These are phyloP conservation scores for Anhinga anhinga DNA, from an alignment of 2,113 vertebrate species.

Conservation along the genomic window DNA sequence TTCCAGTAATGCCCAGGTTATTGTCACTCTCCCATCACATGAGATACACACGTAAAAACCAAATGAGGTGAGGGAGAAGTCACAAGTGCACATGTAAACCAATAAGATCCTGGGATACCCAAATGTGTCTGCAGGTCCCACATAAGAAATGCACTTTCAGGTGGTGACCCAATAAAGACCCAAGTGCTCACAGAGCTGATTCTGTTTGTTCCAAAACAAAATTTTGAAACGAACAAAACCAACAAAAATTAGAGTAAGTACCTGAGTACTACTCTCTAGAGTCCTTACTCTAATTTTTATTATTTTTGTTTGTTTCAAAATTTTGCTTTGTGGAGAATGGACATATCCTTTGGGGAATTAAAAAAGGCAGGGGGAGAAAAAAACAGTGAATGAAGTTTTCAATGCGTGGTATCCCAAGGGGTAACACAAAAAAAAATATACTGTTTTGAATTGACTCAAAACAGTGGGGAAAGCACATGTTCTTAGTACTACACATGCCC, in stretches of 20 bases:
- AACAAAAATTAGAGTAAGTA: too few relatives aligned
- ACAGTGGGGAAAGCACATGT: not conserved
- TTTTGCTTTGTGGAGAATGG: not conserved
- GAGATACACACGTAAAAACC: not conserved
- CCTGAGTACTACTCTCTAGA: too few relatives aligned
- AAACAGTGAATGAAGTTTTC: not conserved
- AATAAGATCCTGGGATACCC: accelerated
- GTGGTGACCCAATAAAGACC: not conserved
- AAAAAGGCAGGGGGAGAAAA: accelerated
- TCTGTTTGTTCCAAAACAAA: not conserved
- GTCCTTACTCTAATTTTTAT: not conserved
- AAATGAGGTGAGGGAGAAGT: not conserved
- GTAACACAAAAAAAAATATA: not conserved
- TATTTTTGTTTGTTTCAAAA: not conserved
- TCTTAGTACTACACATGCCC: not conserved
- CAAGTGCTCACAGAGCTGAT: not conserved
- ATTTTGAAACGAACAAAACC: too few relatives aligned
- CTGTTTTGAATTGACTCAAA: not conserved
- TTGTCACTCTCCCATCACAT: not conserved
- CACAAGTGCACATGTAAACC: not conserved
- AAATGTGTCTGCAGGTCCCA: not conserved
- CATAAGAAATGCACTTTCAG: not conserved
- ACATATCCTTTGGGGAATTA: not conserved
- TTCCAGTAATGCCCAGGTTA: not conserved
- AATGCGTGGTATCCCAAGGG: not conserved